Conservation (phyloP, 2,113 vertebrate genomes). For the Toxotes jaculatrix region DNA sequence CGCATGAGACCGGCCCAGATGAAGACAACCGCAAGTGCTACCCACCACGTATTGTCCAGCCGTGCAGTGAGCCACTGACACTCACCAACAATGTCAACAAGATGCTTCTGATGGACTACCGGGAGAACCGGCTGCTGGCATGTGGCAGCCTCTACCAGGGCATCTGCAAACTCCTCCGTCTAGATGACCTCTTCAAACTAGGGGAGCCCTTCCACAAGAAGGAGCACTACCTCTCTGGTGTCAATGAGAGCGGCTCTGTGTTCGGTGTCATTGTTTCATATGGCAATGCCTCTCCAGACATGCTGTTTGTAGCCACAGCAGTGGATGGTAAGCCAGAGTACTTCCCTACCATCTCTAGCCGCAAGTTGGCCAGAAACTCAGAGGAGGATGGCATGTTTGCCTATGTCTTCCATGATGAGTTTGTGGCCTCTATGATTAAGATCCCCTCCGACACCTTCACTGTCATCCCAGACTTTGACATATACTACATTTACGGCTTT, state of each 20-base stretch:
- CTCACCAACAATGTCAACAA: slow-evolving; percentile 98
- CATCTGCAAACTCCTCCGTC: slow-evolving; percentile 95
- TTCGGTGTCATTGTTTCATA: slow-evolving; percentile 98
- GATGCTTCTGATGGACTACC: slow-evolving; percentile 98
- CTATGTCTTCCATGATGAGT: slow-evolving; percentile 98
- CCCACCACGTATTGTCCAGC: slow-evolving; percentile 96
- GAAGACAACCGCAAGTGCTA: slow-evolving; percentile 99
- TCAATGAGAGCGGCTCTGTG: slow-evolving; percentile 96
- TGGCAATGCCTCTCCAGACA: slow-evolving; percentile 92
- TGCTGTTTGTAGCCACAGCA: slow-evolving; percentile 95
- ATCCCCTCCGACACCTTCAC: slow-evolving; percentile 98
- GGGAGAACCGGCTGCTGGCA: slow-evolving; percentile 94
- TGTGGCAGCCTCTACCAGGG: slow-evolving; percentile 98
- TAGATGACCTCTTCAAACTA: slow-evolving; percentile 98
- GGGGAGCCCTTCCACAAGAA: slow-evolving; percentile 98
- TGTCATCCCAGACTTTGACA: slow-evolving; percentile 97
- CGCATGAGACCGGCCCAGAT: slow-evolving; percentile 95
- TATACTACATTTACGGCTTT: slow-evolving; percentile 98
- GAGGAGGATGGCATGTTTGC: slow-evolving; percentile 99
- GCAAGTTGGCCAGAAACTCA: slow-evolving; percentile 95
- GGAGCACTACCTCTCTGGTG: slow-evolving; percentile 98
- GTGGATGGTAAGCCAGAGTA: slow-evolving; percentile 98
- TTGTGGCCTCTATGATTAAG: slow-evolving; percentile 99
- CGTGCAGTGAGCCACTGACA: slow-evolving; percentile 92
- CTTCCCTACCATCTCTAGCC: slow-evolving; percentile 98